A percentile compares a stretch with the other conserved stretches of the same genome.
Conservation (phyloP, 2,888 invertebrate genomes). For the Phaonia tiefii region DNA sequence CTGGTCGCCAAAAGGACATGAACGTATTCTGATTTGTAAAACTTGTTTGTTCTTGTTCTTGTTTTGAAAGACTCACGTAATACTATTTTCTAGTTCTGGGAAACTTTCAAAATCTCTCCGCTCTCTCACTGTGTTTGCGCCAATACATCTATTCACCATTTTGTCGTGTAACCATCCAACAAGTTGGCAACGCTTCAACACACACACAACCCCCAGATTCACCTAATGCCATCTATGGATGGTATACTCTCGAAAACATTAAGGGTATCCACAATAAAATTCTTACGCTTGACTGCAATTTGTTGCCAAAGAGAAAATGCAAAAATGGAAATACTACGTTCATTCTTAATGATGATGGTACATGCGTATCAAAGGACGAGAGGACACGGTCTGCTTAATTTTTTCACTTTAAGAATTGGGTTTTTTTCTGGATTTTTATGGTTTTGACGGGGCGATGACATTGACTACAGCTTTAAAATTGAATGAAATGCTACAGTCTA, state of each 20-base stretch:
- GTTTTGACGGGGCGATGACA: not conserved
- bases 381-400: not conserved
- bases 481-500: not conserved
- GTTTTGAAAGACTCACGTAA: too few species aligned
- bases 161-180: too few species aligned
- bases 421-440: not conserved
- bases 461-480: not conserved
- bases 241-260: not conserved
- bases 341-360: not conserved
- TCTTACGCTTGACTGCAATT: slow-evolving; percentile 16
- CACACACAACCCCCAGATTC: too few species aligned
- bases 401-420: not conserved
- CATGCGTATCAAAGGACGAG: slow-evolving; percentile 16
- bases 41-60: too few species aligned
- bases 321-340: not conserved
- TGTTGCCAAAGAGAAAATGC: not conserved
- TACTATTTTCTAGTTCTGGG: too few species aligned
- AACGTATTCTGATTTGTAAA: too few species aligned
- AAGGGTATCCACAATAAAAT: slow-evolving; percentile 21
- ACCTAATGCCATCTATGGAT: not conserved
- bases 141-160: not conserved
- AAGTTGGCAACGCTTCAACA: too few species aligned
- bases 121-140: not conserved
- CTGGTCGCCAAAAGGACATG: too few species aligned
- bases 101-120: too few species aligned